Percentiles rank a stretch among this genome's conserved stretches.
These are phyloP conservation scores for Falco berigora DNA, from an alignment of 2,797 vertebrate species.

Conservation along the genomic window DNA sequence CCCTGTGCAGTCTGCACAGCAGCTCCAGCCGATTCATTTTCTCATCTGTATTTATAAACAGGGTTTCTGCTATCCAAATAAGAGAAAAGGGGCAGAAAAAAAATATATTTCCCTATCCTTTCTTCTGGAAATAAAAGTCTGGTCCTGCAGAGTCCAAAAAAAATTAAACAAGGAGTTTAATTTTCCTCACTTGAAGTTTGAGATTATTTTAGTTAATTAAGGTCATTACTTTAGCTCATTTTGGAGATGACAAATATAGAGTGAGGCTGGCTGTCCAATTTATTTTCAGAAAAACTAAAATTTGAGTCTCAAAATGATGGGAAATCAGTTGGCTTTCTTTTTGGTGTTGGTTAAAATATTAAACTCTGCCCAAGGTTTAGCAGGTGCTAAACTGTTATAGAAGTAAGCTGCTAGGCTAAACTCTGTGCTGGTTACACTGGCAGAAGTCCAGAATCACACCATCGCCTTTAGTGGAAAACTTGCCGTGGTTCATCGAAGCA, in stretches of 20 bases:
- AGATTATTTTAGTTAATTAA: conserved; percentile 38
- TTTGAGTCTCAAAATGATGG: not conserved
- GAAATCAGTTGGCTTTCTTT: not conserved
- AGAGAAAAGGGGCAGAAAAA: not conserved
- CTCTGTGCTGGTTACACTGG: not conserved
- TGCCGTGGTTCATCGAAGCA: not conserved
- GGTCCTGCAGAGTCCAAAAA: not conserved
- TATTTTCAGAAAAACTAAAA: conserved; percentile 15
- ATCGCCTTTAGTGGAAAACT: not conserved
- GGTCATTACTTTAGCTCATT: conserved; percentile 26
- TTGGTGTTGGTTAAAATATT: not conserved
- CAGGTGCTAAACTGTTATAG: not conserved
- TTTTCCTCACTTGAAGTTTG: conserved; percentile 11
- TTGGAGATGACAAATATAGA: conserved; percentile 14
- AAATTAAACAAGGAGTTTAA: not conserved
- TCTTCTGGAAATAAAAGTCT: not conserved
- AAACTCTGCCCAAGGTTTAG: not conserved
- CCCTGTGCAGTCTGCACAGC: not conserved
- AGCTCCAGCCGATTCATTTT: not conserved
- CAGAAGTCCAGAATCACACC: not conserved
- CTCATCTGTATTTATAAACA: not conserved
- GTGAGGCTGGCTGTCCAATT: not conserved
- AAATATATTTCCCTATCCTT: not conserved
- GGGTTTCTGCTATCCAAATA: not conserved
- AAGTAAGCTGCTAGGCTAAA: not conserved